A percentile compares a stretch with the other conserved stretches of the same genome.
These are phyloP conservation scores for Synergus japonicus DNA, from an alignment of 2,888 invertebrate species.

Conservation along the genomic window DNA sequence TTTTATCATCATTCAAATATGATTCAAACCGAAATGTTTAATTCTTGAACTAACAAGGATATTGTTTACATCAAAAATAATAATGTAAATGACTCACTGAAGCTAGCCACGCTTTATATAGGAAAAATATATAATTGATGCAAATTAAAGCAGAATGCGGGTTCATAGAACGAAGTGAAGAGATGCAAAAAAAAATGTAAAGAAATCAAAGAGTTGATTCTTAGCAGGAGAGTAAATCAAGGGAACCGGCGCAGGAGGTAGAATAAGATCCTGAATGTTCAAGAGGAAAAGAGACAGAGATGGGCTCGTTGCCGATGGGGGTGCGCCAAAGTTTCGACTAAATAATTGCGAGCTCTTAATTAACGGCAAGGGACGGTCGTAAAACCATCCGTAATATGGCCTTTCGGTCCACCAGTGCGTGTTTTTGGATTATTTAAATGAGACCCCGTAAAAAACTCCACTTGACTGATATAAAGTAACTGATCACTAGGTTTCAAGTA, in stretches of 20 bases:
- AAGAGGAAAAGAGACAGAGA: constrained; percentile 49
- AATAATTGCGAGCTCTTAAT: constrained; percentile 77
- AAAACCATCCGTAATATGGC: constrained; percentile 73
- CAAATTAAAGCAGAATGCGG: neutral
- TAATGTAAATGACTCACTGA: neutral
- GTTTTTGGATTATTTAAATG: constrained; percentile 75
- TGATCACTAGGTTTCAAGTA: constrained; percentile 28
- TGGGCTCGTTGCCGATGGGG: constrained; percentile 73
- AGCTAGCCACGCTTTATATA: neutral
- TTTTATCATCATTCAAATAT: constrained; percentile 41
- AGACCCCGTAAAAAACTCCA: constrained; percentile 66
- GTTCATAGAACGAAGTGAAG: constrained; percentile 16
- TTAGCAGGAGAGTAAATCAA: constrained; percentile 71
- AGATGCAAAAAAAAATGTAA: constrained; percentile 46
- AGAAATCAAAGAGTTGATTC: constrained; percentile 56
- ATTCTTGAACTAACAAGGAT: constrained; percentile 48
- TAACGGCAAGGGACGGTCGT: constrained; percentile 76
- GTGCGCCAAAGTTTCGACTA: constrained; percentile 76
- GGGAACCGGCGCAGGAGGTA: constrained; percentile 60
- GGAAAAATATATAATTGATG: neutral
- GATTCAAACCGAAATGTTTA: constrained; percentile 33
- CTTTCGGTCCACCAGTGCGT: constrained; percentile 69
- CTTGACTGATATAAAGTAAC: constrained; percentile 54
- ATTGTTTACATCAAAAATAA: neutral
- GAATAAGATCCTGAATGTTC: constrained; percentile 45